Percentiles rank a stretch among this genome's conserved stretches.
Conservation (phyloP, 2,797 vertebrate species). For the Halcyon smyrnensis region DNA sequence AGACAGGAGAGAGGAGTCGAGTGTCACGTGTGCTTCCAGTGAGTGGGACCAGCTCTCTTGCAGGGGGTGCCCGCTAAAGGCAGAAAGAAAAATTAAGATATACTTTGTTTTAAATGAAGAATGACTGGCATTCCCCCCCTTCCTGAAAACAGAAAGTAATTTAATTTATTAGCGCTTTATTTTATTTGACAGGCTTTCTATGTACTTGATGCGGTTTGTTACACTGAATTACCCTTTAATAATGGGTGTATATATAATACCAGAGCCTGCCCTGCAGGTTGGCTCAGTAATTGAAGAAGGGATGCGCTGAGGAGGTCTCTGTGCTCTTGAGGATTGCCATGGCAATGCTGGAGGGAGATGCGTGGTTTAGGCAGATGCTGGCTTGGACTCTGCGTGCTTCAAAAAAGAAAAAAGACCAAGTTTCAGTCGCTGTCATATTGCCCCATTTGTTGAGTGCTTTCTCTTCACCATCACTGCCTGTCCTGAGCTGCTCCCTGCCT, state of each 20-base stretch:
- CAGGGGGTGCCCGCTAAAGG: background rate
- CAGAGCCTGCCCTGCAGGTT: slow-evolving; percentile 63
- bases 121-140: slow-evolving; percentile 65
- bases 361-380: background rate
- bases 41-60: background rate
- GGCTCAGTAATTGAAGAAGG: slow-evolving; percentile 44
- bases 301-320: background rate
- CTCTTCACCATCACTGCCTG: background rate
- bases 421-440: background rate
- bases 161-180: slow-evolving; percentile 80
- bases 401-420: no score
- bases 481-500: background rate
- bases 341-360: background rate
- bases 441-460: background rate
- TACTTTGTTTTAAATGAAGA: slow-evolving; percentile 73
- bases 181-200: slow-evolving; percentile 79
- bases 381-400: background rate
- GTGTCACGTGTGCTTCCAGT: background rate
- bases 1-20: background rate
- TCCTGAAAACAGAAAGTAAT: slow-evolving; percentile 75
- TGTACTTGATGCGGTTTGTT: slow-evolving; percentile 78
- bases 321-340: slow-evolving; percentile 36
- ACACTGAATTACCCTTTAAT: slow-evolving; percentile 79
- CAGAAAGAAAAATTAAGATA: slow-evolving; percentile 66
- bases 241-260: slow-evolving; percentile 41